A percentile compares a stretch with the other conserved stretches of the same genome.
Conservation (phyloP, 35 echinoderm and acorn worm genomes). For the Apostichopus parvimensis region DNA sequence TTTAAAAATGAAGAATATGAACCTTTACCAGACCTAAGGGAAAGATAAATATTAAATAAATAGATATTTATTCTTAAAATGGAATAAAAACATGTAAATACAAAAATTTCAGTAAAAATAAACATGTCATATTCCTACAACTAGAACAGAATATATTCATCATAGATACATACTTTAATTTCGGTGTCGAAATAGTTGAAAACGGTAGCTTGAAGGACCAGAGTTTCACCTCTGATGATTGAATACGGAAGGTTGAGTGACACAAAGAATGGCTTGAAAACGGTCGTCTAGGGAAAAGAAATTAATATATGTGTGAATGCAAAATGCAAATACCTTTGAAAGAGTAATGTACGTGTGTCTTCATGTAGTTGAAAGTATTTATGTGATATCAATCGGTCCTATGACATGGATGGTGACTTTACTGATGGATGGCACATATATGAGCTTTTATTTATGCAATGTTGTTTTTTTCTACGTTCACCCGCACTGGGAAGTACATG, state of each 20-base stretch:
- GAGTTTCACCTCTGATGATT: constrained; percentile 75
- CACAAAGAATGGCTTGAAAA: constrained; percentile 89
- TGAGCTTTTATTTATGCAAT: too few species aligned
- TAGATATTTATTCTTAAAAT: background rate
- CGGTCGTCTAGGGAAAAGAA: constrained; percentile 57
- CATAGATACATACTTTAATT: constrained; percentile 58
- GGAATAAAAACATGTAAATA: background rate
- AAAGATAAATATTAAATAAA: background rate
- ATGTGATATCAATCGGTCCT: too few species aligned
- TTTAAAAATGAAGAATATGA: too few species aligned
- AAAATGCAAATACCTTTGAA: background rate
- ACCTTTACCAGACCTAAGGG: too few species aligned
- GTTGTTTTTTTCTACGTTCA: too few species aligned
- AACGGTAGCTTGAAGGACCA: constrained; percentile 70
- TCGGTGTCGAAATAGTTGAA: constrained; percentile 82
- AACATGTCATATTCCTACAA: background rate
- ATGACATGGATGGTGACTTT: too few species aligned
- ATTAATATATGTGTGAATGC: background rate
- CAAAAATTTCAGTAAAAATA: background rate
- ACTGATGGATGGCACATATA: too few species aligned
- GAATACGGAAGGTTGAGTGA: constrained; percentile 88
- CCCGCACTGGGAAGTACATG: too few species aligned
- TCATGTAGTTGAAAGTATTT: too few species aligned
- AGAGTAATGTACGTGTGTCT: too few species aligned
- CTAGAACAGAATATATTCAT: background rate